Base-by-base conservation (phyloP, 1,140 invertebrate genomes). In the Cyrtorhinus lividipennis region DNA sequence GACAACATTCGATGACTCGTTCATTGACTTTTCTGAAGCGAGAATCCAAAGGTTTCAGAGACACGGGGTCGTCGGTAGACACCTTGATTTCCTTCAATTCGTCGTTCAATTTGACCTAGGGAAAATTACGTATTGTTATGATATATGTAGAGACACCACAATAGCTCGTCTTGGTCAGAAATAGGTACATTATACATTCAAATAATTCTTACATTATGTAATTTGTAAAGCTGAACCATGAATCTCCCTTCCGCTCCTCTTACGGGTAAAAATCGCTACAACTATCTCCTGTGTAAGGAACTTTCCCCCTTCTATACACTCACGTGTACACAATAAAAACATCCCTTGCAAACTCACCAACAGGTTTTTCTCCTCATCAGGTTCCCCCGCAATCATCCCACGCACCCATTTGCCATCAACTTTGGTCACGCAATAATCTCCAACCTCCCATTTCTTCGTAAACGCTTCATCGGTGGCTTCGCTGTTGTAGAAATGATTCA, bases 1-100 rank as follows among this genome's bases (percentile, higher is more conserved):
- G 66, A 67, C 79, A 78, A 59, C 81, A 77, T 67, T 76, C 78
- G 22, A 81, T 74, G 1, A 76, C 73, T 8, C 77, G 73, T 44
- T 77, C 71, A 5, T 73, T 73, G 1, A 76, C 64, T 0, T 69
- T 59, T 0, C 68, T 58, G 30, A 81, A 82, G 22, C 74, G 64
- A 1, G 66, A 2, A 2, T 72, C 62, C 1, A 82, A 66, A 5
- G 10, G 8, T 5, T 10, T 20, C 30, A 38, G 30, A 8, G 15
- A 5, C 5, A 5, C 30, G 5, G 5, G 5, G 15, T 38, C 15
- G 5, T 38, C 30, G 15, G 30, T 53, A 22, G 48, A 63, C 2
- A 81, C 72, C 0, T 68, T 73, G 68, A 79, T 76, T 0, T 72
- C 69, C 24, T 71, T 68, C 1, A 75, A 79, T n/a, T 77, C 71